Percentiles rank a stretch among this genome's conserved stretches.
Conservation (phyloP, 2,113 vertebrate genomes). For the Phalacrocorax aristotelis region DNA sequence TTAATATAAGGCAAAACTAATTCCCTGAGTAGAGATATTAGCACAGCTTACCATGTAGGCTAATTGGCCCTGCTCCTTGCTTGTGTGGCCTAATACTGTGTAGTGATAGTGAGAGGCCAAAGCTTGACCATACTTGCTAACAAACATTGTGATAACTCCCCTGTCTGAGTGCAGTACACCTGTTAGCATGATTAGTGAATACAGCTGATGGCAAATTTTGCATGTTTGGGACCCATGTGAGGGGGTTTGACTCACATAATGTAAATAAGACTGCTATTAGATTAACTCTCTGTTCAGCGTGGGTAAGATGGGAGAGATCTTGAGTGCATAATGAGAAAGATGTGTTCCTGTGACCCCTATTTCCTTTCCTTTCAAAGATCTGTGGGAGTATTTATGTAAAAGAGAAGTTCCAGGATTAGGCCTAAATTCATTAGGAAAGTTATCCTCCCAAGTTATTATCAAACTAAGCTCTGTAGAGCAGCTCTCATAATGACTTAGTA, state of each 20-base stretch:
- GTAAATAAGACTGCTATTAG: neutral
- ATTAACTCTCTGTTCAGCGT: neutral
- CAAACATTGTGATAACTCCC: neutral
- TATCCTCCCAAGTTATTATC: neutral
- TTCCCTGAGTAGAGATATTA: neutral
- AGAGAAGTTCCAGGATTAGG: neutral
- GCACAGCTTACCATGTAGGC: neutral
- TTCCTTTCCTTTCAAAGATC: neutral
- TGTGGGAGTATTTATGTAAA: slow-evolving; percentile 21
- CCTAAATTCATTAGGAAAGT: slow-evolving; percentile 1
- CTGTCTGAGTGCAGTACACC: neutral
- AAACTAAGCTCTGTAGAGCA: neutral
- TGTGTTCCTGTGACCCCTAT: neutral
- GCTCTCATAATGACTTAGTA: neutral
- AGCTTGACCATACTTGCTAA: neutral
- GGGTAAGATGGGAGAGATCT: neutral
- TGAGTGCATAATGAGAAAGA: neutral
- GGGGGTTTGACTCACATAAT: neutral
- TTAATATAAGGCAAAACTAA: neutral
- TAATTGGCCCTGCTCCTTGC: neutral
- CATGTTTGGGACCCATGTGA: neutral
- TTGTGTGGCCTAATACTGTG: neutral
- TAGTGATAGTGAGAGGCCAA: neutral
- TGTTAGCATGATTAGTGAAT: neutral
- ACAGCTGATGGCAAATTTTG: neutral